These are phyloP conservation scores for Malthinus seriepunctatus DNA, from an alignment of 2,888 invertebrate species.

Conservation along the genomic window DNA sequence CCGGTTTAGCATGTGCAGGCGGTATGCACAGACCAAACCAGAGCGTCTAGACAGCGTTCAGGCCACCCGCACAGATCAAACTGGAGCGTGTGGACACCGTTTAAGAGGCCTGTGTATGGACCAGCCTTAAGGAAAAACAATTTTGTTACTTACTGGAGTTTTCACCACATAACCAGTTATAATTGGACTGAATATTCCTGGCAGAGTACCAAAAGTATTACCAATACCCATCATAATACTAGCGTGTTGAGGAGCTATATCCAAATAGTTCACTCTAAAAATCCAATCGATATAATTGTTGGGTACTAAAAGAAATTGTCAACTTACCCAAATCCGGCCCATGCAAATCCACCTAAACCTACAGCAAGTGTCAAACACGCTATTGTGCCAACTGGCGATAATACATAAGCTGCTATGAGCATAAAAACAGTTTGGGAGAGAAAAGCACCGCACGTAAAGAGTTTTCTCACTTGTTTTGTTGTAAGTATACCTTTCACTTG, in stretches of 20 bases:
- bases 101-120: no score
- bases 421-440: constrained; percentile 83
- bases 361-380: constrained; percentile 86
- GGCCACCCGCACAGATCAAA: background rate
- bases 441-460: constrained; percentile 76
- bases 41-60: no score
- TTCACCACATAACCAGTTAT: constrained; percentile 78
- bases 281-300: background rate
- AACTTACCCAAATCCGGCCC: constrained; percentile 83
- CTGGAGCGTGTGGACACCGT: background rate
- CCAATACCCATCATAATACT: constrained; percentile 90
- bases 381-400: constrained; percentile 70
- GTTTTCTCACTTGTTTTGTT: constrained; percentile 71
- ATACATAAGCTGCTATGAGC: constrained; percentile 77
- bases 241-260: constrained; percentile 90
- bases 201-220: constrained; percentile 88
- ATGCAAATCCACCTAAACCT: constrained; percentile 89
- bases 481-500: constrained; percentile 66
- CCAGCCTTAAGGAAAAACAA: no score
- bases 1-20: no score
- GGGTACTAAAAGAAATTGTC: background rate
- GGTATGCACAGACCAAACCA: no score
- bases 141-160: constrained; percentile 58
- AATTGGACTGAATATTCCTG: constrained; percentile 88
- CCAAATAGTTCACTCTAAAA: constrained; percentile 79